These are phyloP conservation scores for Automeris io DNA, from an alignment of 2,888 invertebrate genomes.

Conservation along the genomic window DNA sequence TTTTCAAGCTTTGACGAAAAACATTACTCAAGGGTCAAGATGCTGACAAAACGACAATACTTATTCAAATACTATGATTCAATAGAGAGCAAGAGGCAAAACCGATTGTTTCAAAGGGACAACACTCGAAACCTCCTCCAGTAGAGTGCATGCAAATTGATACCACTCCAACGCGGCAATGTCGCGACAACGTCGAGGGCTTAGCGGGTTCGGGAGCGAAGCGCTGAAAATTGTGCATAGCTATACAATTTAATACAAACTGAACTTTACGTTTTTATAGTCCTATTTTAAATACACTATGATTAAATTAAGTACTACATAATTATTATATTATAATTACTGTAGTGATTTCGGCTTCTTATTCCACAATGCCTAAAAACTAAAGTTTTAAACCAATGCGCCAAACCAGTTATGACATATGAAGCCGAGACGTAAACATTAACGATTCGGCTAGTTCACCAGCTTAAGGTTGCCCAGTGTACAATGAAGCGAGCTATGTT, in stretches of 20 bases:
- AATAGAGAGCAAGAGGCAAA: conserved; percentile 35
- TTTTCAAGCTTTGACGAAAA: no score
- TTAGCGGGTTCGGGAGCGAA: conserved; percentile 8
- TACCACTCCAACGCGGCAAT: conserved; percentile 50
- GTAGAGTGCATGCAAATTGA: conserved; percentile 65
- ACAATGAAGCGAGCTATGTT: no score
- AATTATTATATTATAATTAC: no score
- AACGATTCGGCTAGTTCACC: no score
- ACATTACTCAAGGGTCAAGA: no score
- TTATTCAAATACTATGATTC: conserved; percentile 18
- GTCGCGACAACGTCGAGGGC: conserved; percentile 42
- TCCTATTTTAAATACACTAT: neutral
- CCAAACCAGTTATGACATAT: no score
- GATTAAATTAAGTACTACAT: no score
- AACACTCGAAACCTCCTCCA: conserved; percentile 45
- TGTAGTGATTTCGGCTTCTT: no score
- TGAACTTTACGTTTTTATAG: neutral
- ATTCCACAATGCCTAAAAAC: no score
- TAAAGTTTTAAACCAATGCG: no score
- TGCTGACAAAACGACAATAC: conserved; percentile 3
- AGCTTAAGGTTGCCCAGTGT: no score
- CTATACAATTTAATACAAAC: neutral
- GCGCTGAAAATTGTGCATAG: neutral
- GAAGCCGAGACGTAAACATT: no score
- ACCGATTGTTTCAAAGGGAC: conserved; percentile 62